Conservation (phyloP, 2,888 invertebrate genomes). For the Zaprionus bogoriensis region DNA sequence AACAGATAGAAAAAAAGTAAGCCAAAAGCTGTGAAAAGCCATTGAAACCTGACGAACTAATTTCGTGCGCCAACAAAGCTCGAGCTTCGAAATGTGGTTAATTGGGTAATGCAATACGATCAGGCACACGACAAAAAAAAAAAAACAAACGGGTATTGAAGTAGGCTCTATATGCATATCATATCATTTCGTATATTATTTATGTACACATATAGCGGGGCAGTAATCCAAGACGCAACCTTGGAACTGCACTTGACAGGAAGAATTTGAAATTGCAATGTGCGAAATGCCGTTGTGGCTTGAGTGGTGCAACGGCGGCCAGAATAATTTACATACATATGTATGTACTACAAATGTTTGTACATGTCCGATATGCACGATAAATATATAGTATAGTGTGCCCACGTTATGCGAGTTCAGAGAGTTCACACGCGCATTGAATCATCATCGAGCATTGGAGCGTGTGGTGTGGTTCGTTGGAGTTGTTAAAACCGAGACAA, state of each 20-base stretch:
- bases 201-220: too few species aligned
- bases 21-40: conserved; percentile 29
- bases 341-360: neutral
- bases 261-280: conserved; percentile 8
- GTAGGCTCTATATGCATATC: too few species aligned
- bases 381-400: neutral
- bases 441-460: conserved; percentile 48
- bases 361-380: neutral
- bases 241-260: conserved; percentile 28
- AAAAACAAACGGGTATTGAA: neutral
- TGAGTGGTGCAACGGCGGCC: conserved; percentile 3
- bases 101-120: conserved; percentile 33
- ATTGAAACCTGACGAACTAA: conserved; percentile 42
- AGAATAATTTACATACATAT: conserved; percentile 1
- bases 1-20: conserved; percentile 17
- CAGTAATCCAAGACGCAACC: conserved; percentile 40
- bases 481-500: conserved; percentile 14
- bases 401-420: conserved; percentile 38
- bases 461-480: conserved; percentile 5
- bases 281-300: conserved; percentile 12
- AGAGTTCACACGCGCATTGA: conserved; percentile 63
- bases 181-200: too few species aligned
- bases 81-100: conserved; percentile 25
- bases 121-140: neutral
- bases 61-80: conserved; percentile 1